These are phyloP conservation scores for Globodera rostochiensis DNA, from an alignment of 1,140 invertebrate species.

Conservation along the genomic window DNA sequence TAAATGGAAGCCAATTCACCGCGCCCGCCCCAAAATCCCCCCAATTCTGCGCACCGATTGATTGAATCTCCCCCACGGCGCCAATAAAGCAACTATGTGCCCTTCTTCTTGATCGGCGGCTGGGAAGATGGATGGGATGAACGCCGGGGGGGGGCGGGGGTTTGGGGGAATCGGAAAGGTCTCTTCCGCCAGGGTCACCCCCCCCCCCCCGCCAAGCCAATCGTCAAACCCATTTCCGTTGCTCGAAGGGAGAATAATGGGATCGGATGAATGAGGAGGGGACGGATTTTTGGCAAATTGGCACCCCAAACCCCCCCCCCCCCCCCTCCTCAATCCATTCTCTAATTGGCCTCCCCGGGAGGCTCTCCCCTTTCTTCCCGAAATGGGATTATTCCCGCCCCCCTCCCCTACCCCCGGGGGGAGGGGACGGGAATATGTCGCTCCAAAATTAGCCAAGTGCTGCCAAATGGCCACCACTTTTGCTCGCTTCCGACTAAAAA, in stretches of 20 bases:
- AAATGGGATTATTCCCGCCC: constrained; percentile 14
- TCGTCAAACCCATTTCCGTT: constrained; percentile 4
- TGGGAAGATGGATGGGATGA: constrained; percentile 1
- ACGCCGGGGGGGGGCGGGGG: background rate
- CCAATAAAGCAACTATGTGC: constrained; percentile 7
- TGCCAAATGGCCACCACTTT: constrained; percentile 10
- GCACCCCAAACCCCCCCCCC: background rate
- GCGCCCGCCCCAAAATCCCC: background rate
- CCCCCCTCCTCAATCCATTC: background rate
- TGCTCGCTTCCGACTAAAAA: background rate
- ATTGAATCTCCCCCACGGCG: constrained; percentile 3
- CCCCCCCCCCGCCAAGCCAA: too few relatives aligned
- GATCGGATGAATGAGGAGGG: background rate
- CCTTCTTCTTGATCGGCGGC: background rate
- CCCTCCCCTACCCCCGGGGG: background rate
- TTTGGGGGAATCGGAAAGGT: background rate
- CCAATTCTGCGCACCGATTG: background rate
- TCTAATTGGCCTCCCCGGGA: constrained; percentile 9
- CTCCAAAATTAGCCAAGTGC: background rate
- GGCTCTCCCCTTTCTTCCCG: background rate
- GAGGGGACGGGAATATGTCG: background rate
- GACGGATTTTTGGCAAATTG: constrained; percentile 17
- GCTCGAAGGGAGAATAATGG: background rate
- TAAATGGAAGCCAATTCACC: background rate
- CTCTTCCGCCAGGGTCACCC: background rate